These are phyloP conservation scores for Siderastrea siderea DNA, from an alignment of 92 coral and sea anemone genomes.

Conservation along the genomic window DNA sequence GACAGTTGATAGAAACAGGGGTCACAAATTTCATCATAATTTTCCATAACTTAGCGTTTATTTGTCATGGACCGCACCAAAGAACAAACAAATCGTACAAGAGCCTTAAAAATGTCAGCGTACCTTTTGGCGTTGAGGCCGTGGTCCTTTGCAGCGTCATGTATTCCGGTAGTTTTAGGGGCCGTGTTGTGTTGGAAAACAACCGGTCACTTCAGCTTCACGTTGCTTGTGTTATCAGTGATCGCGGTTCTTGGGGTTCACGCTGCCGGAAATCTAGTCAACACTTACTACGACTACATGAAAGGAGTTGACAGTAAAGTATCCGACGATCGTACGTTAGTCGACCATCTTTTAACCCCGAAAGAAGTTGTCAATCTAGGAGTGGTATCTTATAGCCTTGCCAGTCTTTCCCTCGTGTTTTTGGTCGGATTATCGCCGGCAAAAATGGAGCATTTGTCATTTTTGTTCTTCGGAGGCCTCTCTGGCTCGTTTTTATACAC, in stretches of 20 bases:
- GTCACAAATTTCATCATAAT: not conserved
- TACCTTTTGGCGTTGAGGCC: constrained; percentile 95
- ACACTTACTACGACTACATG: constrained; percentile 94
- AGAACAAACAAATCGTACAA: constrained; percentile 23
- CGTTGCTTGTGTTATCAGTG: constrained; percentile 73
- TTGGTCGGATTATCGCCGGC: constrained; percentile 92
- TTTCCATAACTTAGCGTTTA: not conserved
- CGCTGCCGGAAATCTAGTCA: constrained; percentile 97
- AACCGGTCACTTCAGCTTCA: constrained; percentile 74
- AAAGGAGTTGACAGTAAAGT: constrained; percentile 97
- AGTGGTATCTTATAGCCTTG: constrained; percentile 80
- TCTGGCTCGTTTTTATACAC: constrained; percentile 99
- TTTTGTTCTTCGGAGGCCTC: constrained; percentile 95
- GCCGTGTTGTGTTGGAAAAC: constrained; percentile 93
- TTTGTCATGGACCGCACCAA: constrained; percentile 45
- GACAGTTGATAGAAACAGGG: not conserved
- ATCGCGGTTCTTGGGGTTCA: constrained; percentile 94
- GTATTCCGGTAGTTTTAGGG: constrained; percentile 94
- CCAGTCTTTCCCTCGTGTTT: constrained; percentile 83
- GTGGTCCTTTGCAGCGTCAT: constrained; percentile 97
- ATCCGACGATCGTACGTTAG: constrained; percentile 96
- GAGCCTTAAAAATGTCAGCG: constrained; percentile 71
- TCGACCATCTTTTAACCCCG: constrained; percentile 89
- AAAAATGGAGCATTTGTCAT: constrained; percentile 93
- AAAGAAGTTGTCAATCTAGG: constrained; percentile 97